Conservation (phyloP, 2,888 invertebrate species). For the Melieria crassipennis region DNA sequence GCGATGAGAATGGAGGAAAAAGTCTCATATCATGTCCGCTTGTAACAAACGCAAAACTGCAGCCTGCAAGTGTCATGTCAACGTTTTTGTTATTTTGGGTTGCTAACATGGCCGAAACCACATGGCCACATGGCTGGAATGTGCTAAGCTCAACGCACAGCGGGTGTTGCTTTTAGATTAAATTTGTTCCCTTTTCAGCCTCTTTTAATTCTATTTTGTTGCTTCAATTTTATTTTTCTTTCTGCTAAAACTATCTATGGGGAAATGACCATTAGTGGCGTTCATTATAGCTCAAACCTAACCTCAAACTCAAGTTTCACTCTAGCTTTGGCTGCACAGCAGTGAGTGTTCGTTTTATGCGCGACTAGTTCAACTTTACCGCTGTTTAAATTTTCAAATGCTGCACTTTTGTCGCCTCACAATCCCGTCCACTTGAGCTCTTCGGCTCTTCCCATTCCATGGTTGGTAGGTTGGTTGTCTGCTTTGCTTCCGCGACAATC, state of each 20-base stretch:
- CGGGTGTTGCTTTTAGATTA: conserved; percentile 16
- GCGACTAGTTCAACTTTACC: too few relatives aligned
- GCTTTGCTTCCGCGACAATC: conserved; percentile 28
- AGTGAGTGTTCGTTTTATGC: too few relatives aligned
- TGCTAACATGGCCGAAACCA: background rate
- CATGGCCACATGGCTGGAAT: background rate
- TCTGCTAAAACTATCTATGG: too few relatives aligned
- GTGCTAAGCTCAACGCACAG: background rate
- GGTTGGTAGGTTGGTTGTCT: conserved; percentile 17
- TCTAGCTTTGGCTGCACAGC: too few relatives aligned
- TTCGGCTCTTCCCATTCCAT: background rate
- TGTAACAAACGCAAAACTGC: conserved; percentile 18
- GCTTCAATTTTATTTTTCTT: too few relatives aligned
- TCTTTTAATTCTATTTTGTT: background rate
- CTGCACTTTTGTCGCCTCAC: too few relatives aligned
- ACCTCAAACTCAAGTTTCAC: too few relatives aligned
- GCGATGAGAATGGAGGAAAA: background rate
- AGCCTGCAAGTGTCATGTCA: background rate
- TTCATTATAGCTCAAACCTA: too few relatives aligned
- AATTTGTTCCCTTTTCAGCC: background rate
- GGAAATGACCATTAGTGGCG: too few relatives aligned
- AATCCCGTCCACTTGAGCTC: too few relatives aligned
- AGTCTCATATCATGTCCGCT: conserved; percentile 30
- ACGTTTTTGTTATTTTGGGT: background rate
- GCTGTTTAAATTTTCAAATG: too few relatives aligned